These are phyloP conservation scores for Nyctibius grandis DNA, from an alignment of 2,797 vertebrate species.

Conservation along the genomic window DNA sequence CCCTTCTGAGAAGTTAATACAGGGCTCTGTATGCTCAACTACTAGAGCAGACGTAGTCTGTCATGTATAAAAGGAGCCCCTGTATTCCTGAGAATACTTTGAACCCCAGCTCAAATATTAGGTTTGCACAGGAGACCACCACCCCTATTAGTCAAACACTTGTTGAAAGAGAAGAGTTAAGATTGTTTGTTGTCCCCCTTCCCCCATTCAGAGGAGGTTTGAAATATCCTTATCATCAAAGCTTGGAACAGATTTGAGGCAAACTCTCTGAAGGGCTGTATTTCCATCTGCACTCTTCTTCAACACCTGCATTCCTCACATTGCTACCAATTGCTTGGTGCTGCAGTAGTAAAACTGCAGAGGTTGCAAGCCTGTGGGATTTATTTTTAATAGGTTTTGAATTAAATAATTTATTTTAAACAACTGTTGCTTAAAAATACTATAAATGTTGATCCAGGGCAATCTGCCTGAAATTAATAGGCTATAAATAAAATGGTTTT, in stretches of 20 bases:
- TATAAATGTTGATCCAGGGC: background rate
- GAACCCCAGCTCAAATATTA: constrained; percentile 32
- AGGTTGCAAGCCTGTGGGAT: background rate
- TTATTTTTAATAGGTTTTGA: constrained; percentile 7
- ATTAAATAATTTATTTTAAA: background rate
- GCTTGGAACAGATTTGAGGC: background rate
- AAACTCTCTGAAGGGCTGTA: background rate
- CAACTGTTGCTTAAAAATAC: background rate
- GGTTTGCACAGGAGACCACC: constrained; percentile 42
- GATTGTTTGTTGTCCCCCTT: constrained; percentile 19
- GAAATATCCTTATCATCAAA: constrained; percentile 56
- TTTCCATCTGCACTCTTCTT: constrained; percentile 1
- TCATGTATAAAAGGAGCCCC: background rate
- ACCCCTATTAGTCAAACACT: constrained; percentile 40
- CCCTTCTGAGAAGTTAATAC: background rate
- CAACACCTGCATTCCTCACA: constrained; percentile 35
- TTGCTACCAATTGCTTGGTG: background rate
- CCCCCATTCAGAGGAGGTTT: background rate
- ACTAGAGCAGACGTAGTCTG: background rate
- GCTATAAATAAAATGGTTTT: background rate
- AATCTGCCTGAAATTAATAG: constrained; percentile 7
- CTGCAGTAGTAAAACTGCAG: background rate
- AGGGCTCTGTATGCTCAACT: background rate
- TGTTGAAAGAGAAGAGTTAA: constrained; percentile 36
- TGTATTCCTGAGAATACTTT: constrained; percentile 37